phyloP scores from a whole-genome alignment of 2,888 invertebrate genomes.

The Vanessa cardui region DNA sequence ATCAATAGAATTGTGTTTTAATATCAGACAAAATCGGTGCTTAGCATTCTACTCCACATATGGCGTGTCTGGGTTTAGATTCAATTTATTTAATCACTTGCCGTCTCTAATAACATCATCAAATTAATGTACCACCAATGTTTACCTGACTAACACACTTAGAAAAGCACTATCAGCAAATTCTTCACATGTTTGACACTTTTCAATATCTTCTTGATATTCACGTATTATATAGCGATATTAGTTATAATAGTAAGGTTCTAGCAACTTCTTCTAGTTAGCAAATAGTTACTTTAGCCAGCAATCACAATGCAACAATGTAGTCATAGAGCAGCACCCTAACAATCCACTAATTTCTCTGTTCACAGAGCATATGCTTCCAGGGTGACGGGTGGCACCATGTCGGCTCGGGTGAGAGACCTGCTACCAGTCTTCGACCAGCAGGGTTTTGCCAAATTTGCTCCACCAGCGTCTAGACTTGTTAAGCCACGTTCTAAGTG shows the following conservation, averaged over 20 bases:
- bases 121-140: too few relatives aligned
- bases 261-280: neutral
- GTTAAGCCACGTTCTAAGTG: constrained; percentile 84
- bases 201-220: too few relatives aligned
- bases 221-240: neutral
- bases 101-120: too few relatives aligned
- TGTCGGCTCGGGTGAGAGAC: constrained; percentile 87
- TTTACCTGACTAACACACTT: too few relatives aligned
- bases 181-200: too few relatives aligned
- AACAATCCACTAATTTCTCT: constrained; percentile 36
- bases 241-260: neutral
- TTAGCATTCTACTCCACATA: too few relatives aligned
- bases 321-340: constrained; percentile 33
- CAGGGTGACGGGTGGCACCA: constrained; percentile 86
- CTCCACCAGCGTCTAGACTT: constrained; percentile 90
- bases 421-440: constrained; percentile 92
- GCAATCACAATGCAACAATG: neutral
- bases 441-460: constrained; percentile 91
- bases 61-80: too few relatives aligned
- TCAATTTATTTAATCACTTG: too few relatives aligned
- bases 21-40: too few relatives aligned
- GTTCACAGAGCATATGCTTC: constrained; percentile 47
- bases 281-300: neutral
- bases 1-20: too few relatives aligned
- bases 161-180: too few relatives aligned